These are phyloP conservation scores for Hydraecia micacea DNA, from an alignment of 2,888 invertebrate species.

Conservation along the genomic window DNA sequence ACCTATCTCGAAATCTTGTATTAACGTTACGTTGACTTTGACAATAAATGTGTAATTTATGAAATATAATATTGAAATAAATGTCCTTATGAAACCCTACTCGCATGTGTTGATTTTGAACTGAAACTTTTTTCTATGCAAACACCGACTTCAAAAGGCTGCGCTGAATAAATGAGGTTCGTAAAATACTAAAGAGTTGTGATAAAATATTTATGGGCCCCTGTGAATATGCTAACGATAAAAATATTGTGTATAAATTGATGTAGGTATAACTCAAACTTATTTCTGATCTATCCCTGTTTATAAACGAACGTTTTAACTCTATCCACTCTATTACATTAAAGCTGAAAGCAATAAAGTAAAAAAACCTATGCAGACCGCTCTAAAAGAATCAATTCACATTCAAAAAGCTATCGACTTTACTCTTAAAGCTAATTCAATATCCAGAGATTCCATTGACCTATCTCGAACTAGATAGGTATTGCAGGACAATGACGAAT, in stretches of 20 bases:
- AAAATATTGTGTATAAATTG: slow-evolving; percentile 10
- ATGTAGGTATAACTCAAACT: background rate
- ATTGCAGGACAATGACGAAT: slow-evolving; percentile 84
- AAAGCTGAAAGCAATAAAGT: background rate
- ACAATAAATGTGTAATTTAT: slow-evolving; percentile 90
- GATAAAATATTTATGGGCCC: slow-evolving; percentile 4
- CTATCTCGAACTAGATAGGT: slow-evolving; percentile 63
- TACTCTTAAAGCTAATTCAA: slow-evolving; percentile 57
- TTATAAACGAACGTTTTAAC: background rate
- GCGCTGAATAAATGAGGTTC: slow-evolving; percentile 25
- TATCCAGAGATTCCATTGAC: slow-evolving; percentile 49
- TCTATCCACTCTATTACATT: slow-evolving; percentile 10
- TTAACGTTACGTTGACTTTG: slow-evolving; percentile 89
- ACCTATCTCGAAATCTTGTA: slow-evolving; percentile 78
- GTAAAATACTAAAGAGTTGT: slow-evolving; percentile 28
- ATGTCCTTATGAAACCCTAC: slow-evolving; percentile 78
- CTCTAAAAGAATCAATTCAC: slow-evolving; percentile 25
- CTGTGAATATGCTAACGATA: background rate
- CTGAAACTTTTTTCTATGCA: slow-evolving; percentile 33
- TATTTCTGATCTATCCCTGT: background rate
- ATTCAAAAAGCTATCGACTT: slow-evolving; percentile 37
- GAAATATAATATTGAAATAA: slow-evolving; percentile 83
- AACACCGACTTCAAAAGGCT: slow-evolving; percentile 30
- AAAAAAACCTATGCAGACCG: slow-evolving; percentile 2
- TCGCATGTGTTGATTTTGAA: slow-evolving; percentile 58